Evolutionary conservation across 2,888 invertebrate species (phyloP), one percentile per base, ranked within the genome.

Genomic region (Nemotelus nigrinus): DNA sequence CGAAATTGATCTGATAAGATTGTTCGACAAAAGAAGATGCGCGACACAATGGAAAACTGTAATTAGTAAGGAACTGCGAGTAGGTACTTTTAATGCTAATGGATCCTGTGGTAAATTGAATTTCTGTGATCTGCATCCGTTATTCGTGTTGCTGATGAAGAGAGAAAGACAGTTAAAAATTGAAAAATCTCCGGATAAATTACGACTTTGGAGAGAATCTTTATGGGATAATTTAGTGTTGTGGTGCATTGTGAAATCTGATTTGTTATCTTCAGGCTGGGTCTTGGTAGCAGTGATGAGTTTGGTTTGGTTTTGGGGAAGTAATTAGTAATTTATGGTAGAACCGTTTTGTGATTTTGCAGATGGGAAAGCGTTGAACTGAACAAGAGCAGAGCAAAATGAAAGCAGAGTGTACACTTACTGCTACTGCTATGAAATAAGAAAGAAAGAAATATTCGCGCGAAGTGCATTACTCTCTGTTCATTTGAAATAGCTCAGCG

Each of bases 1-100:
- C 44, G 25, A 77, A 75, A 77, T 77, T 77, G 77, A 79, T 79
- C 79, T 57, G 79, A 79, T 79, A 79, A 77, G 58, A 76, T 76
- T 75, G 76, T 68, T 43, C 53, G 71, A 55, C 43, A 50, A 64
- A 63, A 63, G 55, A 64, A 63, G 64, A 76, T 64, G 65, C 58
- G 74, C 60, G 63, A 60, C 48, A 60, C 63, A 50, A 74, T 63
- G 60, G 74, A 44, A 65, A 65, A 76, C 76, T 55, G 65, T 76
- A 76, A 76, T 76, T 76, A 76, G 76, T 7, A 39, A 8, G 74
- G 50, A 50, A 10, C 44, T 60, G 44, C 8, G n/a, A 48, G 50
- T 8, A 68, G 10, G 25, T 43, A n/a, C 39, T 72, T 50, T 57
- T 39, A 72, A 57, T 45, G 58, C 44, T 76, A 65, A 65, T 65